Evolutionary conservation across 1,140 invertebrate genomes (phyloP), one percentile per base, ranked within the genome.

Genomic region (Heliconius nattereri): DNA sequence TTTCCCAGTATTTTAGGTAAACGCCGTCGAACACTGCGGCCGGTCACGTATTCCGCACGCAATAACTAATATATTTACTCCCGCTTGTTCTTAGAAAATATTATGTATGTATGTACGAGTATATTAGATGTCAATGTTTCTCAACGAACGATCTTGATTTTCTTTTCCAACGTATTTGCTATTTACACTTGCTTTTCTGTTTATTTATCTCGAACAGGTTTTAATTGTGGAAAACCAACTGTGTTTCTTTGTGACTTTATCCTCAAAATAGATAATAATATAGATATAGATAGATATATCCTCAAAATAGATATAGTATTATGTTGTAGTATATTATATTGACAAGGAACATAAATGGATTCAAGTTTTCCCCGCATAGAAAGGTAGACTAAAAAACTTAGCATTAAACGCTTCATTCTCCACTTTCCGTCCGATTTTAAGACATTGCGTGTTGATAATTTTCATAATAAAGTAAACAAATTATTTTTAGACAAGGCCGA

Each of bases 1-100:
- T 66, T 76, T 76, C 75, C 57, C 2, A 76, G 75, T 76, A 66
- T 37, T 76, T 75, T 66, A 76, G 29, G 52, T 57, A 75, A 66
- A 76, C 57, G 57, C n/a, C 45, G n/a, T 66, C 32, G 29, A 76
- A 45, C 75, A 45, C 35, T 49, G 16, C 57, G 54, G 19, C 54
- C 9, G 35, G 75, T 76, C 75, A 76, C 75, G 75, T 76, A 70
- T 37, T 54, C 54, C 32, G 29, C 45, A 75, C 54, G 54, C 52
- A 60, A 75, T 75, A 54, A 72, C 40, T 29, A 45, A 66, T 76
- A 54, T 76, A 76, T 76, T 76, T 76, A 60, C 35, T 66, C 57
- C 75, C 54, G 54, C 35, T 60, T 75, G 45, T 76, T 76, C 75
- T 76, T 35, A 20, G 75, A 76, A 76, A 45, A 76, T 20, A 66